Evolutionary conservation across 1,140 invertebrate species (phyloP).

Genomic region (Drosophila repletoides): DNA sequence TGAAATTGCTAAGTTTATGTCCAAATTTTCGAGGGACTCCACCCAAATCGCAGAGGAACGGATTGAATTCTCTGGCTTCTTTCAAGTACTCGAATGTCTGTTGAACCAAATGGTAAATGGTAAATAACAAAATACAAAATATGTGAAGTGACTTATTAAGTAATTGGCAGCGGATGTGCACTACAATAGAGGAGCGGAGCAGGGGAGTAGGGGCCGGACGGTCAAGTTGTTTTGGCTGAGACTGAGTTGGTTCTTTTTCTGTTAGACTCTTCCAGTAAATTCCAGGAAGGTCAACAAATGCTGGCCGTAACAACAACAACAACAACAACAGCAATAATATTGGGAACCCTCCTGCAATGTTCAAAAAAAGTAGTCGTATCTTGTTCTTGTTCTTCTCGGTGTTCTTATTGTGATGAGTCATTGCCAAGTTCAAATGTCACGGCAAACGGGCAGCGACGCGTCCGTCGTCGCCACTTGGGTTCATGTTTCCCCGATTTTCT

Average conservation of each 20-base stretch:
- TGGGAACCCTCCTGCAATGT: constrained; percentile 9
- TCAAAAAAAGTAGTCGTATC: constrained; percentile 29
- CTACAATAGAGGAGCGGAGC: not conserved
- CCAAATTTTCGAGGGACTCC: constrained; percentile 6
- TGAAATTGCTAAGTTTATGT: not conserved
- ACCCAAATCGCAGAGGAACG: not conserved
- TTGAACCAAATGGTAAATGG: constrained; percentile 12
- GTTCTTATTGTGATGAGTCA: constrained; percentile 55
- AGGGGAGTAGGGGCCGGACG: not conserved
- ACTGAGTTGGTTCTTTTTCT: not conserved
- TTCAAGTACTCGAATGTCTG: constrained; percentile 1
- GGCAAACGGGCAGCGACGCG: constrained; percentile 9
- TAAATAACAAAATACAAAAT: constrained; percentile 19
- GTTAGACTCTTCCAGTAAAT: constrained; percentile 7
- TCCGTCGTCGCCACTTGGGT: constrained; percentile 30
- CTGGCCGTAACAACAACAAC: not conserved
- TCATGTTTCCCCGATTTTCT: constrained; percentile 36
- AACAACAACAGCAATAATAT: not conserved
- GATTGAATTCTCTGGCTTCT: not conserved
- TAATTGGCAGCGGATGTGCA: constrained; percentile 31
- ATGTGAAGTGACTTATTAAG: constrained; percentile 47
- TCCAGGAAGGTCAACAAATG: constrained; percentile 47
- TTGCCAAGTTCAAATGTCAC: constrained; percentile 64
- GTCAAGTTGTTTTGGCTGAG: not conserved
- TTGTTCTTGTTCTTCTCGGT: constrained; percentile 6